Evolutionary conservation across 2,888 invertebrate genomes (phyloP).

Genomic region (Stenolophus ochropezus): DNA sequence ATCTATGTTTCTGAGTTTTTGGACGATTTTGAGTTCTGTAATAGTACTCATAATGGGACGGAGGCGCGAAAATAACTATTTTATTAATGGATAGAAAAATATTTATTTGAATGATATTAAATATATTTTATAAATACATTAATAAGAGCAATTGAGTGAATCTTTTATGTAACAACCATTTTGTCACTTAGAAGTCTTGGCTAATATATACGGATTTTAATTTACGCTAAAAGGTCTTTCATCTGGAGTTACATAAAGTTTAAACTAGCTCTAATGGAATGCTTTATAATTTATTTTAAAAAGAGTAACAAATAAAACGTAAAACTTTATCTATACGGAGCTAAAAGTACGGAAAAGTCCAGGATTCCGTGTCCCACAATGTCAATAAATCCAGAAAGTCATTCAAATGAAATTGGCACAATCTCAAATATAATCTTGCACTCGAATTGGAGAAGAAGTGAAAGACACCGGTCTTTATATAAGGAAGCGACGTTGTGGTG

Average conservation of each 20-base stretch:
- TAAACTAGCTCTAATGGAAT: slow-evolving; percentile 14
- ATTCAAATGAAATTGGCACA: slow-evolving; percentile 66
- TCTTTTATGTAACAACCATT: too few species aligned
- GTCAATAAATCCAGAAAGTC: slow-evolving; percentile 56
- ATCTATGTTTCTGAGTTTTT: too few species aligned
- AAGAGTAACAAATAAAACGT: slow-evolving; percentile 46
- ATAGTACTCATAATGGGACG: too few species aligned
- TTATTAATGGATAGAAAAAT: too few species aligned
- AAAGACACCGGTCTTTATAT: slow-evolving; percentile 40
- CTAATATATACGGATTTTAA: not conserved
- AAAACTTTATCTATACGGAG: slow-evolving; percentile 50
- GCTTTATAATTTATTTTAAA: slow-evolving; percentile 46
- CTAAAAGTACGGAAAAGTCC: slow-evolving; percentile 38
- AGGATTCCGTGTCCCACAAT: slow-evolving; percentile 48
- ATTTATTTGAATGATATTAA: too few species aligned
- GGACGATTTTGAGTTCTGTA: too few species aligned
- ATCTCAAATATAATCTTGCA: slow-evolving; percentile 65
- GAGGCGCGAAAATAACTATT: too few species aligned
- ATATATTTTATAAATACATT: too few species aligned
- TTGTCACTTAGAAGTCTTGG: not conserved
- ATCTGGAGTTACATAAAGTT: not conserved
- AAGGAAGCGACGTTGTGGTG: slow-evolving; percentile 10
- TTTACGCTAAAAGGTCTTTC: not conserved
- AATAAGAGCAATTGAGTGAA: too few species aligned
- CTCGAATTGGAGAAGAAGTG: slow-evolving; percentile 38